Evolutionary conservation across 2,113 vertebrate genomes (phyloP).

Genomic region (Mus pahari): DNA sequence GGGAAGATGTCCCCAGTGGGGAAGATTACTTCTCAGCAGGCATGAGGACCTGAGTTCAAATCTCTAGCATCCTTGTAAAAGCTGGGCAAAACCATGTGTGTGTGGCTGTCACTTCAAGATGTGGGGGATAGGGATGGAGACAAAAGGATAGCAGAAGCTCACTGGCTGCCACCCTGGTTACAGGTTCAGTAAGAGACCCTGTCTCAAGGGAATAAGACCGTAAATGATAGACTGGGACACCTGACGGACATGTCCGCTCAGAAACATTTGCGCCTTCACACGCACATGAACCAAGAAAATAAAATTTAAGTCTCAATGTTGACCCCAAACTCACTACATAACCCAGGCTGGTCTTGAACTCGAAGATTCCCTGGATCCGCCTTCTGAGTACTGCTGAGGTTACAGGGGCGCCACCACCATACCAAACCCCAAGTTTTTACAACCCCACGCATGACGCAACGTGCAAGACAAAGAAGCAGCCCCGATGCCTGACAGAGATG

Average conservation of each 20-base stretch:
- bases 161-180: not conserved
- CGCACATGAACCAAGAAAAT: not conserved
- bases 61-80: not conserved
- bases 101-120: not conserved
- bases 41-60: not conserved
- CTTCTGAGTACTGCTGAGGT: not conserved
- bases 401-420: not conserved
- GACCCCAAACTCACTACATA: not conserved
- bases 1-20: not conserved
- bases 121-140: too few relatives aligned
- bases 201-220: not conserved
- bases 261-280: not conserved
- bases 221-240: not conserved
- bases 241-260: too few relatives aligned
- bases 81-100: not conserved
- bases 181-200: not conserved
- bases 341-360: not conserved
- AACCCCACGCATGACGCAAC: too few relatives aligned
- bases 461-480: not conserved
- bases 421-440: not conserved
- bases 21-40: not conserved
- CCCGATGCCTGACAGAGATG: rapidly evolving
- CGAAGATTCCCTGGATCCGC: not conserved
- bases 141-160: not conserved
- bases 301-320: not conserved